Evolutionary conservation across 2,113 vertebrate genomes (phyloP).

Genomic region (Neodontobutis hainanensis): DNA sequence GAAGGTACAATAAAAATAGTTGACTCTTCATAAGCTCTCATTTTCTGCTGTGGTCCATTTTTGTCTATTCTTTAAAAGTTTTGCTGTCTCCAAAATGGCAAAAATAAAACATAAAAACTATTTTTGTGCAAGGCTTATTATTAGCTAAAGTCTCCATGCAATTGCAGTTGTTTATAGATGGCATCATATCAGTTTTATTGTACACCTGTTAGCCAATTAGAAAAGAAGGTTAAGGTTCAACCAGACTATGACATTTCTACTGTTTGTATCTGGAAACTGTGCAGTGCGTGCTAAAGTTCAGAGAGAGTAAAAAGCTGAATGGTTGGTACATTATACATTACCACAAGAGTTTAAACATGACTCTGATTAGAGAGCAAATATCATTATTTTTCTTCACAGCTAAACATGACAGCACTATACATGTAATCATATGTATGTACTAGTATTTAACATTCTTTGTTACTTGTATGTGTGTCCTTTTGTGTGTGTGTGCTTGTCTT

Average conservation of each 20-base stretch:
- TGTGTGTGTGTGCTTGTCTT: conserved; percentile 41
- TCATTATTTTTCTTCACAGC: conserved; percentile 10
- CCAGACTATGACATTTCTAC: not conserved
- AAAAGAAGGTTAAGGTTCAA: too few relatives aligned
- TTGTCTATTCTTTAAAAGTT: too few relatives aligned
- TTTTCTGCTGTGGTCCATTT: too few relatives aligned
- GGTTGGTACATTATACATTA: not conserved
- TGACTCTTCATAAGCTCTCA: too few relatives aligned
- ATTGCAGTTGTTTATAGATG: too few relatives aligned
- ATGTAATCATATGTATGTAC: not conserved
- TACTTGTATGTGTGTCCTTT: conserved; percentile 12
- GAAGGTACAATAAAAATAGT: too few relatives aligned
- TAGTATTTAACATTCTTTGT: conserved; percentile 1
- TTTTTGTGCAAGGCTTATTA: too few relatives aligned
- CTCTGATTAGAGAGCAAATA: conserved; percentile 15
- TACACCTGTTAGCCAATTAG: too few relatives aligned
- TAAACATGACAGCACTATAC: not conserved
- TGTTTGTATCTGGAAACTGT: not conserved
- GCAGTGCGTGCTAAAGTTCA: not conserved
- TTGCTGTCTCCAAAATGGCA: too few relatives aligned
- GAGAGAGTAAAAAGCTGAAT: conserved; percentile 6
- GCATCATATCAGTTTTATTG: too few relatives aligned
- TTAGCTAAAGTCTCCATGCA: too few relatives aligned
- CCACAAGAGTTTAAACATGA: conserved; percentile 8
- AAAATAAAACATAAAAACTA: too few relatives aligned